Conservation (phyloP, 53 echinoderm and acorn worm genomes). For the Astropecten irregularis region DNA sequence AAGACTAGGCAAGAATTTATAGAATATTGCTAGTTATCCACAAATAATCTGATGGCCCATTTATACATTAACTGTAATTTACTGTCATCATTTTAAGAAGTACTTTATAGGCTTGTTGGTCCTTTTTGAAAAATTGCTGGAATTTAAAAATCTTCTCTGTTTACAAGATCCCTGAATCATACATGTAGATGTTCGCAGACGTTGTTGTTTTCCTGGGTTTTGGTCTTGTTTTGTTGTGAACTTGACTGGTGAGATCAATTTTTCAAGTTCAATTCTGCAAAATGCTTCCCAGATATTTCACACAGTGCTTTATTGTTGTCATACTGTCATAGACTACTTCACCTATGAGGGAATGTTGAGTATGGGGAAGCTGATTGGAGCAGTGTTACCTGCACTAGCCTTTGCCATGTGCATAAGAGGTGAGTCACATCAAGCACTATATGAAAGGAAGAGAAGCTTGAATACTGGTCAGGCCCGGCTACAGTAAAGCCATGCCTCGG, state of each 20-base stretch:
- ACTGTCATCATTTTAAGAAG: no score
- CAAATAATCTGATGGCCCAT: neutral
- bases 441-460: no score
- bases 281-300: no score
- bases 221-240: neutral
- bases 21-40: neutral
- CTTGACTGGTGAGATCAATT: no score
- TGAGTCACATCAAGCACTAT: slow-evolving; percentile 32
- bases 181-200: neutral
- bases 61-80: neutral
- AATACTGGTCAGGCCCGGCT: no score
- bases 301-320: no score
- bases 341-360: slow-evolving; percentile 61
- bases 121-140: no score
- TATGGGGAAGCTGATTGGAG: slow-evolving; percentile 52
- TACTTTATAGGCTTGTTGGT: no score
- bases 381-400: slow-evolving; percentile 55
- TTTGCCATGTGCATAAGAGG: slow-evolving; percentile 75
- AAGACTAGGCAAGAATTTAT: neutral
- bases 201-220: neutral
- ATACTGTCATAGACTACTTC: slow-evolving; percentile 79
- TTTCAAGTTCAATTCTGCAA: no score
- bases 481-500: no score
- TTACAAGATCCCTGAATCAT: no score
- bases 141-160: no score